These are phyloP conservation scores for Intellagama lesueurii DNA, from an alignment of 2,797 vertebrate genomes.

Conservation along the genomic window DNA sequence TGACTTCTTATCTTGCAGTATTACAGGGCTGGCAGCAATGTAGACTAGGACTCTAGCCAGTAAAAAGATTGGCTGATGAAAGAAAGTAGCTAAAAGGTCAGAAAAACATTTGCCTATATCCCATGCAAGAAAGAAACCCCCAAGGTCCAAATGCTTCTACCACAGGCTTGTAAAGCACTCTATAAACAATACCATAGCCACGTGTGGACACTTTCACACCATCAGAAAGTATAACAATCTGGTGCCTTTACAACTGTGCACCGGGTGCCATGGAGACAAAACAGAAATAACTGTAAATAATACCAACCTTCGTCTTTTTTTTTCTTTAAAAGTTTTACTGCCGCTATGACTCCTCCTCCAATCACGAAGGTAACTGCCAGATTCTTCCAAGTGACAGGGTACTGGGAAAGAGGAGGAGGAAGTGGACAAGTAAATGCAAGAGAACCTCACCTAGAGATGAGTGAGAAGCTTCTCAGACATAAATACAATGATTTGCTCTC, in stretches of 20 bases:
- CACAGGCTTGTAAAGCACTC: neutral
- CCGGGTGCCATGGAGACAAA: no score
- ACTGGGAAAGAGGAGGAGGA: slow-evolving; percentile 50
- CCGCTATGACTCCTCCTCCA: slow-evolving; percentile 85
- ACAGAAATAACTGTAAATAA: no score
- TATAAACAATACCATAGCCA: neutral
- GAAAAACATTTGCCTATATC: neutral
- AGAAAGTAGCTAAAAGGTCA: neutral
- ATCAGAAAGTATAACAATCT: neutral
- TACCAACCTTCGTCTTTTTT: slow-evolving; percentile 89
- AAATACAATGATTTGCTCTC: neutral
- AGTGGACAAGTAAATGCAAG: no score
- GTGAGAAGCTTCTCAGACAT: no score
- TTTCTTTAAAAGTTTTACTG: slow-evolving; percentile 90
- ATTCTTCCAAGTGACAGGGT: slow-evolving; percentile 96
- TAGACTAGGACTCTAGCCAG: no score
- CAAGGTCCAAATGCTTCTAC: neutral
- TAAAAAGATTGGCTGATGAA: neutral
- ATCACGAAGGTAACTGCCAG: slow-evolving; percentile 87
- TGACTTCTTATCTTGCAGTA: no score
- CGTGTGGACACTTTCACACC: neutral
- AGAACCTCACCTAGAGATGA: no score
- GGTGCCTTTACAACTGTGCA: neutral
- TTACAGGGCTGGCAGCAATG: no score
- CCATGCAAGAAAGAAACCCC: neutral